These are phyloP conservation scores for Yoshiicerus persimilis DNA, from an alignment of 1,140 invertebrate genomes.

Conservation along the genomic window DNA sequence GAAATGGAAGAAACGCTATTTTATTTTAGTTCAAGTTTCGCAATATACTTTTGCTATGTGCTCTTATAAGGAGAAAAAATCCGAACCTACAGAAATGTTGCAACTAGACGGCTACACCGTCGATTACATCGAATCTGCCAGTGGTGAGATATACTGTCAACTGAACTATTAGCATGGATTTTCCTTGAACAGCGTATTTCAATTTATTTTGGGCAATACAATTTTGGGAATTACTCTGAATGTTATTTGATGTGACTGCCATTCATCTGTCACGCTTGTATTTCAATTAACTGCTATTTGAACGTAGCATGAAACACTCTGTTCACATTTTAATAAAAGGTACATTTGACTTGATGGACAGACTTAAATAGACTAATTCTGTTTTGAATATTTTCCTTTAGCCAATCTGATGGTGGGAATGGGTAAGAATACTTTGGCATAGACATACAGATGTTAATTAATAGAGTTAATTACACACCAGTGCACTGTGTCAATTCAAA, in stretches of 20 bases:
- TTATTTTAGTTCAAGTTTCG: constrained; percentile 97
- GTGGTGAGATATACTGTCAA: constrained; percentile 69
- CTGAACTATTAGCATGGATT: too few relatives aligned
- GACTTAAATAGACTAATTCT: neutral
- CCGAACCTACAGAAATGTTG: constrained; percentile 99
- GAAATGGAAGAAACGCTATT: constrained; percentile 99
- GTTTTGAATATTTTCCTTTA: constrained; percentile 52
- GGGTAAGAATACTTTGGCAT: constrained; percentile 57
- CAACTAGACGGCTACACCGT: constrained; percentile 98
- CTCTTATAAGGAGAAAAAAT: constrained; percentile 98
- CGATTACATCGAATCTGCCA: constrained; percentile 95
- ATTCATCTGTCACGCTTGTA: too few relatives aligned
- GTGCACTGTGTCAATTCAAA: neutral
- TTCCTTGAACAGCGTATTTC: too few relatives aligned
- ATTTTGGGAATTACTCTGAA: too few relatives aligned
- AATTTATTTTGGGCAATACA: too few relatives aligned
- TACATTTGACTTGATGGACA: neutral
- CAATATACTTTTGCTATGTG: constrained; percentile 99
- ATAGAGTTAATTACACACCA: too few relatives aligned
- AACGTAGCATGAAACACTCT: too few relatives aligned
- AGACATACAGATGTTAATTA: neutral
- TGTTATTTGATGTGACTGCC: too few relatives aligned
- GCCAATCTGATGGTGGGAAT: constrained; percentile 88
- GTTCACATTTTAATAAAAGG: too few relatives aligned
- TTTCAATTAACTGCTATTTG: too few relatives aligned